A percentile compares a stretch with the other conserved stretches of the same genome.
Evolutionary conservation across 2,888 invertebrate genomes (phyloP).

Genomic region (Chymomyza amoena): DNA sequence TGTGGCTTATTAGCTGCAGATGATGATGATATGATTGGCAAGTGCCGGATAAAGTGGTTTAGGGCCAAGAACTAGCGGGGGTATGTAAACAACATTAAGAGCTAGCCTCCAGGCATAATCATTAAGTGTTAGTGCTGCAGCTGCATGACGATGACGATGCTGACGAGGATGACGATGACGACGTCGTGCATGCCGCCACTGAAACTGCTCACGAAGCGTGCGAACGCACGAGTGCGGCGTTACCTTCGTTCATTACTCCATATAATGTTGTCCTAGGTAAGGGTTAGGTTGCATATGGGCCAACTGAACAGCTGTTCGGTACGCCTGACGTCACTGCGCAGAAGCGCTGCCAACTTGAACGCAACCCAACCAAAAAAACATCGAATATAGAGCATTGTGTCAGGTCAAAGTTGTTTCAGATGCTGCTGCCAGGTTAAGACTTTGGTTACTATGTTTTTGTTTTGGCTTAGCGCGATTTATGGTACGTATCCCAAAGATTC

Average conservation of each 20-base stretch:
- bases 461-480: slow-evolving; percentile 70
- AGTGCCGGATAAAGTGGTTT: neutral
- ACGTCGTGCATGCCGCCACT: neutral
- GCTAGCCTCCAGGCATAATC: slow-evolving; percentile 7
- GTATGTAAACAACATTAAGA: slow-evolving; percentile 10
- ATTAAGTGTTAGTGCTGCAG: slow-evolving; percentile 18
- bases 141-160: neutral
- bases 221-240: neutral
- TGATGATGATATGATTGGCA: neutral
- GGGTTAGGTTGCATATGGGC: slow-evolving; percentile 19
- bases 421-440: slow-evolving; percentile 37
- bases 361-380: slow-evolving; percentile 47
- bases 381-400: slow-evolving; percentile 75
- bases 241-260: neutral
- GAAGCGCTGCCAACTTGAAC: slow-evolving; percentile 32
- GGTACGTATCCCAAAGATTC: slow-evolving; percentile 32
- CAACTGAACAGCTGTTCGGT: slow-evolving; percentile 53
- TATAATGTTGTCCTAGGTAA: slow-evolving; percentile 64
- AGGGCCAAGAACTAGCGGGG: neutral
- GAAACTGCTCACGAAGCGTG: neutral
- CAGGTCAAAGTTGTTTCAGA: slow-evolving; percentile 65
- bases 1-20: slow-evolving; percentile 2
- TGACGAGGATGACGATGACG: neutral
- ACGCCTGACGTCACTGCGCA: slow-evolving; percentile 36
- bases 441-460: slow-evolving; percentile 53